Evolutionary conservation across 2,888 invertebrate genomes (phyloP).

Genomic region (Campoplex nolae): DNA sequence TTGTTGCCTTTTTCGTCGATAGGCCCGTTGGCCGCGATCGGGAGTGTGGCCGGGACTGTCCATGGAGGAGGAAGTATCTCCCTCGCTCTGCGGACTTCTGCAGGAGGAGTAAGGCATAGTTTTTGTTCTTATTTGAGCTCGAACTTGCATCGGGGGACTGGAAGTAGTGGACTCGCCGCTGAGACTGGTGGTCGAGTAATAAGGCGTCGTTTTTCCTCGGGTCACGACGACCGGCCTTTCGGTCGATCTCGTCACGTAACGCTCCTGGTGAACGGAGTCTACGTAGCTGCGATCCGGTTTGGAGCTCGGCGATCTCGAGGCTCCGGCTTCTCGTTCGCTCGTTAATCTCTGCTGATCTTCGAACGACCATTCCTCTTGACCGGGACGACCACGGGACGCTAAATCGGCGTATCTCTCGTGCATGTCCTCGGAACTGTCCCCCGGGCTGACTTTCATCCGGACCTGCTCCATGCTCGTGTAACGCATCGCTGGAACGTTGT

Average conservation of each 20-base stretch:
- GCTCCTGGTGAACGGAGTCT: conserved; percentile 75
- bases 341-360: conserved; percentile 72
- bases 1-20: conserved; percentile 82
- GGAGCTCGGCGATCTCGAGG: conserved; percentile 60
- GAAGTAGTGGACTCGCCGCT: conserved; percentile 87
- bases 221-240: conserved; percentile 86
- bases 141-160: conserved; percentile 82
- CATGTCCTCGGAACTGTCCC: conserved; percentile 82
- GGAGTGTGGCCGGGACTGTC: conserved; percentile 84
- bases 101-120: conserved; percentile 81
- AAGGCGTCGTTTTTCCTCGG: conserved; percentile 81
- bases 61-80: conserved; percentile 84
- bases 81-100: conserved; percentile 83
- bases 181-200: conserved; percentile 86
- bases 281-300: conserved; percentile 75
- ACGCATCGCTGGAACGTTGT: conserved; percentile 83
- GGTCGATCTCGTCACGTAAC: conserved; percentile 85
- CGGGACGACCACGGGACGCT: conserved; percentile 74
- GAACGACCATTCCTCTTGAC: conserved; percentile 81
- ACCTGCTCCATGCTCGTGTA: conserved; percentile 79
- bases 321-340: conserved; percentile 63
- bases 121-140: conserved; percentile 83
- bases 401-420: conserved; percentile 81
- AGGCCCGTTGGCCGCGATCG: conserved; percentile 80
- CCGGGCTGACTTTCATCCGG: conserved; percentile 79